Evolutionary conservation across 2,888 invertebrate genomes (phyloP), one percentile per base, ranked within the genome.

Genomic region (Melanophora roralis): DNA sequence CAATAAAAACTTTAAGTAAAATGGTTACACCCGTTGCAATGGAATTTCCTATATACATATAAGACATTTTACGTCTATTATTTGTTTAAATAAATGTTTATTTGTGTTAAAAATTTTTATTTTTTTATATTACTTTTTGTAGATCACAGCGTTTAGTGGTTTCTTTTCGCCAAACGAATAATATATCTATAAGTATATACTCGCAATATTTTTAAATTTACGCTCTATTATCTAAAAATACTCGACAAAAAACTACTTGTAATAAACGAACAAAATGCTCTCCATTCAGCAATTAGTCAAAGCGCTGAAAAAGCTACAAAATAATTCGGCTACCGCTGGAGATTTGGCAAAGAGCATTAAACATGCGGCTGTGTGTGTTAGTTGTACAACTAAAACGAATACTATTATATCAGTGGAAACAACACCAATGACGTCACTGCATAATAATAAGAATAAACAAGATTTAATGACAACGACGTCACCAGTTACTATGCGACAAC

Each of bases 261-360:
- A 21, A 19, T 8, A n/a, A 45, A 47, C 32, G 68, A 27, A 51
- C 36, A 72, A 74, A 78, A 88, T 88, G 88, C 84, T 87, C 83
- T 86, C 87, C 45, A 84, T 85, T 72, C 87, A 88, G 85, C 88
- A 87, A 83, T 77, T 88, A 84, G 84, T 86, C 81, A 87, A 86
- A 84, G 85, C 85, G 65, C 73, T 83, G 16, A 82, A 82, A 77
- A 84, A 81, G 80, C 83, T 85, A 72, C 83, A 84, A 69, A 83
- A 81, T 59, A 84, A 76, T 60, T 68, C 53, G 16, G 57, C 49
- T 27, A 68, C 53, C 67, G 74, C 72, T 34, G 81, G 82, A 51
- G 85, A 86, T 82, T 82, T 86, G 71, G 84, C 84, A 23, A 86
- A 78, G 73, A 84, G 81, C 51, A 71, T 86, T 49, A 83, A 86